These are phyloP conservation scores for Ancistrus triradiatus DNA, from an alignment of 2,113 vertebrate genomes.

Conservation along the genomic window DNA sequence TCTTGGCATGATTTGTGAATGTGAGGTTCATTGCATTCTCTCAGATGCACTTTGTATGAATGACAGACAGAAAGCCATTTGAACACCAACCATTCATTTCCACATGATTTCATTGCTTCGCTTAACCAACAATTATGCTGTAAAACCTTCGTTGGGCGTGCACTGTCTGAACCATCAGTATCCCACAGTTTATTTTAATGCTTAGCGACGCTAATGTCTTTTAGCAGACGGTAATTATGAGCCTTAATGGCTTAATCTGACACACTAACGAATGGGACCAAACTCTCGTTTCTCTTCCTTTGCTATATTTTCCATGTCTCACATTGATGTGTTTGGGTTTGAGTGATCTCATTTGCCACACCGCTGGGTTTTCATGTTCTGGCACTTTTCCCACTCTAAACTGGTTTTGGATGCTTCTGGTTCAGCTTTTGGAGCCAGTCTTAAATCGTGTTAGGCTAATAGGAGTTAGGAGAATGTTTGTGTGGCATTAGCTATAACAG, in stretches of 20 bases:
- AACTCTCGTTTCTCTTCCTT: not conserved
- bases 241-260: constrained; percentile 22
- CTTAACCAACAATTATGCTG: not conserved
- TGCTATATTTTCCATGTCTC: not conserved
- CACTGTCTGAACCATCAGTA: not conserved
- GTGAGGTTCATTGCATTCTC: too few species aligned
- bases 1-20: too few species aligned
- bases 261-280: constrained; percentile 22
- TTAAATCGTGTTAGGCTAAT: not conserved
- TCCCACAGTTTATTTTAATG: constrained; percentile 19
- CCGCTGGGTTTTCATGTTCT: not conserved
- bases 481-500: too few species aligned
- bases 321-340: constrained; percentile 10
- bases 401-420: not conserved
- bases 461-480: not conserved
- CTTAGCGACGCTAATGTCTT: constrained; percentile 5
- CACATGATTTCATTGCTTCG: constrained; percentile 24
- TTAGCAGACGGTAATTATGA: constrained; percentile 17
- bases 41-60: too few species aligned
- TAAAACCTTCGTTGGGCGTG: not conserved
- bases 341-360: constrained; percentile 18
- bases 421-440: not conserved
- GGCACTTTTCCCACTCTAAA: not conserved
- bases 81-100: too few species aligned
- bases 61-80: constrained; percentile 15